phyloP scores from a whole-genome alignment of 2,797 vertebrate genomes.

The Eulemur rubriventer region DNA sequence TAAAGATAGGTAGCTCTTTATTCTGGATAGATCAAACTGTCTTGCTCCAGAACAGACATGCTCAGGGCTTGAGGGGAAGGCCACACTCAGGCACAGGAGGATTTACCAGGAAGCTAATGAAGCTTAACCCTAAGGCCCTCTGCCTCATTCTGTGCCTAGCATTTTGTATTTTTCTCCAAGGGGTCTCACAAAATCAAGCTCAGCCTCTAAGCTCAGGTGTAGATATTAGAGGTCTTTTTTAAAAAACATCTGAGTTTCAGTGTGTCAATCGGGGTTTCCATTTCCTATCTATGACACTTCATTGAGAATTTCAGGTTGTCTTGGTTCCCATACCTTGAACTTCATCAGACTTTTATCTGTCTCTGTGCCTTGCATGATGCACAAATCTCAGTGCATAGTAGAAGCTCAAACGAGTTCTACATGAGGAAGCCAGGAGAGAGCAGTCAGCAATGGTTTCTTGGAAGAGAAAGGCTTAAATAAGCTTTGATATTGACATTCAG shows the following conservation, averaged over 20 bases:
- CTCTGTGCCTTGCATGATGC: background rate
- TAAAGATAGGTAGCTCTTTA: background rate
- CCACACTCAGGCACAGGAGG: background rate
- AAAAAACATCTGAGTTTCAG: background rate
- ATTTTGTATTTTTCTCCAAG: background rate
- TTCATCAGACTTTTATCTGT: background rate
- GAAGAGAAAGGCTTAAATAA: background rate
- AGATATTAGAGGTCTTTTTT: background rate
- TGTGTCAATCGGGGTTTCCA: background rate
- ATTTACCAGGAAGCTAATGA: background rate
- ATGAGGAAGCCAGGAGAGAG: background rate
- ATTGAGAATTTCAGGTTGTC: background rate
- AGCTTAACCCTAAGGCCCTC: background rate
- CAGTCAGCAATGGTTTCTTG: background rate
- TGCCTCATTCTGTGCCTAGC: background rate
- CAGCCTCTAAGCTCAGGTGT: background rate
- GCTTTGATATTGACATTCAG: background rate
- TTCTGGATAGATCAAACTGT: background rate
- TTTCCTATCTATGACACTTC: background rate
- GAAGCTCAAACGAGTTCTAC: background rate
- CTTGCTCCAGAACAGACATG: background rate
- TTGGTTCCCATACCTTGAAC: background rate
- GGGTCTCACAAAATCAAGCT: background rate
- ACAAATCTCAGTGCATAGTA: background rate
- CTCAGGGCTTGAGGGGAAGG: rapidly evolving